Conservation (phyloP, 2,797 vertebrate species). For the Mormyrops attenuatus region DNA sequence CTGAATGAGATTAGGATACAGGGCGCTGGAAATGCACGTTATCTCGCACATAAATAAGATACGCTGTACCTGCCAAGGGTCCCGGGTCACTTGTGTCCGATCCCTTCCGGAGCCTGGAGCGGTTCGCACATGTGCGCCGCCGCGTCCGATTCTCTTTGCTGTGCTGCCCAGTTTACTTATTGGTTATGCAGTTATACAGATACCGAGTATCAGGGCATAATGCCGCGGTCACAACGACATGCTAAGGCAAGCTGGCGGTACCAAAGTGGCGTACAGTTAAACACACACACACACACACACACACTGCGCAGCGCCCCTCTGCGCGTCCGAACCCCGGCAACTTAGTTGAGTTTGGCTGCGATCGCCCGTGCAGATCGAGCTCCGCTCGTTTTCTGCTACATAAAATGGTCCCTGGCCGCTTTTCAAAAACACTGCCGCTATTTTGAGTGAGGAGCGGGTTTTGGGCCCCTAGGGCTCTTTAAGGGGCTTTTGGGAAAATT, state of each 20-base stretch:
- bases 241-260: neutral
- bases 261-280: neutral
- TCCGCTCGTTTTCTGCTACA: constrained; percentile 33
- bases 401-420: constrained; percentile 56
- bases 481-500: constrained; percentile 98
- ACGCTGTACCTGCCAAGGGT: neutral
- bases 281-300: neutral
- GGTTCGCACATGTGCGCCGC: neutral
- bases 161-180: neutral
- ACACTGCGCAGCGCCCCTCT: neutral
- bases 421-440: constrained; percentile 69
- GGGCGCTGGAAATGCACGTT: neutral
- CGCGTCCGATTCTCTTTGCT: neutral
- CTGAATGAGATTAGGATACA: neutral
- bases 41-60: neutral
- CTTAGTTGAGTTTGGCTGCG: neutral
- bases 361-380: neutral
- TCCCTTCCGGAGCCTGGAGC: neutral
- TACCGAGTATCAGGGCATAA: neutral
- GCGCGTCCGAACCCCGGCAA: neutral
- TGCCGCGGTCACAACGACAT: neutral
- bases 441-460: constrained; percentile 86
- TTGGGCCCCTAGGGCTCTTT: constrained; percentile 97
- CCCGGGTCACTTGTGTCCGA: neutral
- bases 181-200: neutral